phyloP scores from a whole-genome alignment of 1,140 invertebrate species.

The Frieseomelitta varia region DNA sequence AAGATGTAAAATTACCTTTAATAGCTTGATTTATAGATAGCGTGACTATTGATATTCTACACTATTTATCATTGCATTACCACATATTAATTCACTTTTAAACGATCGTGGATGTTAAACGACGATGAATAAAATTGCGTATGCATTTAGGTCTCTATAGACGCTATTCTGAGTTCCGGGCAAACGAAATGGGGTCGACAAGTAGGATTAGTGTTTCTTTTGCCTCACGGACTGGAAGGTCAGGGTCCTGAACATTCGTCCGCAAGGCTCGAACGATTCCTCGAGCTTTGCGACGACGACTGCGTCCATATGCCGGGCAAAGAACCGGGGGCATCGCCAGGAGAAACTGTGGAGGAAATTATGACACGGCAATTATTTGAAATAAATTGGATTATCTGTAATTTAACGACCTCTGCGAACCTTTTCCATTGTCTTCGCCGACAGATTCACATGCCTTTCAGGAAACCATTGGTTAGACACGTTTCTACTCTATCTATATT shows the following conservation, averaged over 20 bases:
- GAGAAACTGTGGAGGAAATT: conserved; percentile 73
- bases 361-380: conserved; percentile 89
- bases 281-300: conserved; percentile 92
- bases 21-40: too few relatives aligned
- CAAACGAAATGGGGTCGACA: conserved; percentile 93
- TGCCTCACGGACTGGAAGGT: conserved; percentile 95
- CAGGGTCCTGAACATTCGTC: conserved; percentile 95
- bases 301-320: conserved; percentile 83
- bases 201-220: conserved; percentile 90
- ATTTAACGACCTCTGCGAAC: conserved; percentile 93
- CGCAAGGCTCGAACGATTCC: conserved; percentile 90
- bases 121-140: neutral
- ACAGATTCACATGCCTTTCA: conserved; percentile 91
- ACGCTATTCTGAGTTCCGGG: conserved; percentile 91
- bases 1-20: neutral
- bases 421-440: conserved; percentile 92
- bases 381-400: conserved; percentile 92
- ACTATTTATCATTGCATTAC: too few relatives aligned
- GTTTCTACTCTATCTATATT: neutral
- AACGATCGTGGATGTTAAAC: too few relatives aligned
- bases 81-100: too few relatives aligned
- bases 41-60: too few relatives aligned
- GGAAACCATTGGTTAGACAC: conserved; percentile 88
- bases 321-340: conserved; percentile 72
- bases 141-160: conserved; percentile 88